A percentile compares a stretch with the other conserved stretches of the same genome.
These are phyloP conservation scores for Orthochromis malagaraziensis DNA, from an alignment of 2,113 vertebrate species.

Conservation along the genomic window DNA sequence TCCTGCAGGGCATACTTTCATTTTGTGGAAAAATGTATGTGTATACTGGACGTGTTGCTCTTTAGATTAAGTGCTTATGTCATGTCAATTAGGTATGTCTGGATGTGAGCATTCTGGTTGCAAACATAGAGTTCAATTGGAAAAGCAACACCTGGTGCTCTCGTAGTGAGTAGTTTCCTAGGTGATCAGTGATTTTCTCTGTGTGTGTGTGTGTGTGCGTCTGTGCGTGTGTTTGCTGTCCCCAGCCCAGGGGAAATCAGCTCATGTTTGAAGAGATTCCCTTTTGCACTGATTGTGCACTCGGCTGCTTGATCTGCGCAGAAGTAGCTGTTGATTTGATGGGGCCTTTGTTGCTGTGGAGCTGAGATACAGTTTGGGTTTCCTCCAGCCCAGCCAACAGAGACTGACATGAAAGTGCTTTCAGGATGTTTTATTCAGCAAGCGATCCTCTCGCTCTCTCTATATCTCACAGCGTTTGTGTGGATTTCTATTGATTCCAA, in stretches of 20 bases:
- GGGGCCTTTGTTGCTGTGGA: conserved; percentile 17
- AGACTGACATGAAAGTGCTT: conserved; percentile 49
- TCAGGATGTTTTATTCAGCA: conserved; percentile 53
- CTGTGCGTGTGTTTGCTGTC: background rate
- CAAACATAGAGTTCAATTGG: conserved; percentile 3
- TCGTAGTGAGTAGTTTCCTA: conserved; percentile 20
- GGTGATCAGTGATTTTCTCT: conserved; percentile 8
- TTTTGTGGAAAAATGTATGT: background rate
- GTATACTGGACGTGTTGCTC: background rate
- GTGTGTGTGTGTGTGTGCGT: background rate
- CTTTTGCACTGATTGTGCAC: conserved; percentile 24
- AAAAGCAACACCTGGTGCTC: conserved; percentile 2
- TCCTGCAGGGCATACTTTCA: background rate
- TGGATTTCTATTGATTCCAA: conserved; percentile 18
- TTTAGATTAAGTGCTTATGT: background rate
- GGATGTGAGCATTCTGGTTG: background rate
- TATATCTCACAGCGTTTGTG: background rate
- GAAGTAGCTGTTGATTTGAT: conserved; percentile 38
- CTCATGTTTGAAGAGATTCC: conserved; percentile 41
- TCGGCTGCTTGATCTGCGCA: conserved; percentile 17
- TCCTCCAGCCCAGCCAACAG: conserved; percentile 19
- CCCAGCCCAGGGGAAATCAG: conserved; percentile 31
- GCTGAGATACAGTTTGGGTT: conserved; percentile 41
- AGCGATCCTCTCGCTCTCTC: background rate
- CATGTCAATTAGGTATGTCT: background rate